Base-by-base conservation (phyloP, 2,888 invertebrate genomes). In the Pachymerium ferrugineum region DNA sequence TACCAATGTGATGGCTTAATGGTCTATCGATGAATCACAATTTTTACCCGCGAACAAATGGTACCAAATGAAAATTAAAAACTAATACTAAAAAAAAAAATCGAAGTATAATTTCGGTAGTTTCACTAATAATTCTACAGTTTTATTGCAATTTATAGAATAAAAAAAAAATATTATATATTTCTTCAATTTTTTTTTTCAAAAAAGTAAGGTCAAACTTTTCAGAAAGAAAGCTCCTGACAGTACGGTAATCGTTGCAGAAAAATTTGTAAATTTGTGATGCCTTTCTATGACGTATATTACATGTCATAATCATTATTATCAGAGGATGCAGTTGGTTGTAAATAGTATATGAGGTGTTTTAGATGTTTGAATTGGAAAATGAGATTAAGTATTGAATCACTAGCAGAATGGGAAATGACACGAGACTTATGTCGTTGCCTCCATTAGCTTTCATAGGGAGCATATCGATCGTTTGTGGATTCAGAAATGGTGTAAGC, bases 401-500 rank as follows among this genome's bases (percentile, higher is more conserved):
- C 62, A 28, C 28, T 62, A 28, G 25, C 14, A 28, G 62, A 62
- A 62, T 62, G 62, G 62, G 62, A 62, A 62, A 62, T 62, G 62
- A 62, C 62, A 62, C 62, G 62, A 62, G 62, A 62, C 62, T 62
- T 62, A 62, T 62, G 62, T 62, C 62, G 62, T 22, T 25, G 62
- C 62, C 62, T 28, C 62, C 62, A 62, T 62, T 62, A 28, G 62
- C 62, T 62, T 62, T 62, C 62, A 62, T 62, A 62, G 62, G n/a
- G 25, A 62, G 62, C 62, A n/a, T 62, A 62, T 62, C 62, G 62
- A 62, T 62, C 62, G n/a, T 62, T 25, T 28, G 62, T 28, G 28
- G 62, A 62, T 62, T 62, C 62, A 62, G 28, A 62, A 28, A 28
- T 28, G 62, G 62, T 62, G 62, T 62, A 28, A 28, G 62, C 62